Evolutionary conservation across 2,797 vertebrate genomes (phyloP).

Genomic region (Lagothrix lagotricha): DNA sequence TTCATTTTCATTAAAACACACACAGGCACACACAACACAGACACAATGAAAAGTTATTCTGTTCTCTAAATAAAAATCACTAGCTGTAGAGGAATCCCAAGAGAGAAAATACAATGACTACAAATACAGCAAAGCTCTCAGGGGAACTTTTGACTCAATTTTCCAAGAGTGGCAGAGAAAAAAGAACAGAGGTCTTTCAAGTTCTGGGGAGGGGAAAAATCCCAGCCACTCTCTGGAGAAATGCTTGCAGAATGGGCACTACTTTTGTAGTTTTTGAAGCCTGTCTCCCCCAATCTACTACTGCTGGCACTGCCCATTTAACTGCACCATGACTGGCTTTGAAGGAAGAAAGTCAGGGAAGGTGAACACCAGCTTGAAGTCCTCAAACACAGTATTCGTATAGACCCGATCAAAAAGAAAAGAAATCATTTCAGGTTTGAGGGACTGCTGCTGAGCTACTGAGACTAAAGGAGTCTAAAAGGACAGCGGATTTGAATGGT

Average conservation of each 20-base stretch:
- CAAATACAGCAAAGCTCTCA: conserved; percentile 53
- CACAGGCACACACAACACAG: not conserved
- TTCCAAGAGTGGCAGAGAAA: conserved; percentile 55
- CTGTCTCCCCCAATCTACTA: not conserved
- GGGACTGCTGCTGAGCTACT: not conserved
- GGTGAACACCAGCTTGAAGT: conserved; percentile 8
- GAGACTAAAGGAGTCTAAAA: conserved; percentile 16
- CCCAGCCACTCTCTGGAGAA: conserved; percentile 41
- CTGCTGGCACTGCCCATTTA: conserved; percentile 22
- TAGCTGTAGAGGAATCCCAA: conserved; percentile 19
- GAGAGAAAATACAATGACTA: conserved; percentile 59
- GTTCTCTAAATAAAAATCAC: conserved; percentile 36
- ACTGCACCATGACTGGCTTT: not conserved
- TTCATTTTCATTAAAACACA: not conserved
- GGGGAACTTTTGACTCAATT: conserved; percentile 63
- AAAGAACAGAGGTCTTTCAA: conserved; percentile 63
- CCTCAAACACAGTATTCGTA: not conserved
- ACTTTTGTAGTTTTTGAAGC: conserved; percentile 46
- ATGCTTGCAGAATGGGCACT: conserved; percentile 11
- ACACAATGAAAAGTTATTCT: not conserved
- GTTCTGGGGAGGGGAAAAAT: conserved; percentile 53
- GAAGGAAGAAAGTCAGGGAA: conserved; percentile 44
- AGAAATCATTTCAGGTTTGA: conserved; percentile 43
- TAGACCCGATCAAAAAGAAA: not conserved
- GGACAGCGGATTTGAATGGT: not conserved